Evolutionary conservation across 2,113 vertebrate species (phyloP).

Genomic region (Centropus unirufus): DNA sequence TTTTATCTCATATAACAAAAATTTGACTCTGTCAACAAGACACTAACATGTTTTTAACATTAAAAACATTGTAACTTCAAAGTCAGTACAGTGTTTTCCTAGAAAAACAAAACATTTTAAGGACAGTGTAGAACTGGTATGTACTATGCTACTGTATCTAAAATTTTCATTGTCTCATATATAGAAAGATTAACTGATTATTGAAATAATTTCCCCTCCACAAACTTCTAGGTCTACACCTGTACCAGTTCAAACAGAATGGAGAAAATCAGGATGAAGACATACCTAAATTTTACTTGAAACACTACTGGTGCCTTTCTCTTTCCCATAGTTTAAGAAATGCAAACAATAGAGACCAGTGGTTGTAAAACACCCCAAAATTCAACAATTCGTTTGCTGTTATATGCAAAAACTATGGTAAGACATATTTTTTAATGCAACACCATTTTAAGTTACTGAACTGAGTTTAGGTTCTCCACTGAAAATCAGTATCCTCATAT

Average conservation of each 20-base stretch:
- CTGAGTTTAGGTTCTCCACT: neutral
- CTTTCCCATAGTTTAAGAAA: neutral
- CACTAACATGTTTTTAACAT: neutral
- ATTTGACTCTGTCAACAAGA: neutral
- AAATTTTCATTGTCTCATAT: neutral
- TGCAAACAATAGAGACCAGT: neutral
- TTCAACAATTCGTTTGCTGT: neutral
- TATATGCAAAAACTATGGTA: neutral
- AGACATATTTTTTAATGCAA: neutral
- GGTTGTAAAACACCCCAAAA: neutral
- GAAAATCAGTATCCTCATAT: neutral
- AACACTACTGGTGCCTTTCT: neutral
- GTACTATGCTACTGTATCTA: neutral
- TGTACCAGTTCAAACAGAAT: neutral
- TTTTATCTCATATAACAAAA: neutral
- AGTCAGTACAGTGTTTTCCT: neutral
- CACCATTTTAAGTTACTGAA: neutral
- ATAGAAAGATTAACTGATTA: neutral
- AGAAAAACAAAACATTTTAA: neutral
- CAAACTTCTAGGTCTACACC: neutral
- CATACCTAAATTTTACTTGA: neutral
- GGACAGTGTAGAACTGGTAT: accelerated
- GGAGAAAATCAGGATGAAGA: neutral
- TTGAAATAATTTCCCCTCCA: neutral
- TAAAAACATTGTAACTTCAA: neutral